Evolutionary conservation across 2,113 vertebrate species (phyloP).

Genomic region (Hylia prasina): DNA sequence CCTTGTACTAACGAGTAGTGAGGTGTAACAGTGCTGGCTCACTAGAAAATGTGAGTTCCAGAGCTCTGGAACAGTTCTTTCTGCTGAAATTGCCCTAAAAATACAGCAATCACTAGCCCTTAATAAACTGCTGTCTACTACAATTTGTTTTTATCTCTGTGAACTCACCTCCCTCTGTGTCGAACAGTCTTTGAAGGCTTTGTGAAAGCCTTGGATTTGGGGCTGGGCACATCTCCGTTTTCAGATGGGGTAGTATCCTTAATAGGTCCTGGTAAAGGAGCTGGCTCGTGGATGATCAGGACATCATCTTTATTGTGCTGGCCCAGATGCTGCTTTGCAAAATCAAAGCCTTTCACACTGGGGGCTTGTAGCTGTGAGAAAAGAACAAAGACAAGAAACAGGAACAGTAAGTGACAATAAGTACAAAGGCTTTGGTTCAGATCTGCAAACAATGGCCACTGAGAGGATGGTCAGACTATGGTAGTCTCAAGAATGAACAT

Average conservation of each 20-base stretch:
- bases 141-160: not conserved
- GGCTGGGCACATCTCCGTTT: slow-evolving; percentile 86
- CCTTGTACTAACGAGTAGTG: not conserved
- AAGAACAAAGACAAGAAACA: slow-evolving; percentile 14
- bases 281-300: slow-evolving; percentile 89
- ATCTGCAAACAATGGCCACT: not conserved
- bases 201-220: slow-evolving; percentile 81
- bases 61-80: not conserved
- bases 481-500: not conserved
- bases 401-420: not conserved
- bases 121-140: not conserved
- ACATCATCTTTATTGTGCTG: slow-evolving; percentile 96
- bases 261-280: slow-evolving; percentile 73
- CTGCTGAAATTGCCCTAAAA: not conserved
- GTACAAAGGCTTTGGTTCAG: not conserved
- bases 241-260: slow-evolving; percentile 88
- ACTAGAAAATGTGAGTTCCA: not conserved
- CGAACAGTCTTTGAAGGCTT: slow-evolving; percentile 81
- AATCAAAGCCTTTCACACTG: slow-evolving; percentile 97
- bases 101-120: not conserved
- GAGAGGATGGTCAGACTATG: not conserved
- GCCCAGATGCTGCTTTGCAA: slow-evolving; percentile 96
- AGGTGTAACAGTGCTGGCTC: not conserved
- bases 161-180: slow-evolving; percentile 85
- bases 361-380: slow-evolving; percentile 87